phyloP scores from a whole-genome alignment of 2,113 vertebrate species.

The Grantiella picta region DNA sequence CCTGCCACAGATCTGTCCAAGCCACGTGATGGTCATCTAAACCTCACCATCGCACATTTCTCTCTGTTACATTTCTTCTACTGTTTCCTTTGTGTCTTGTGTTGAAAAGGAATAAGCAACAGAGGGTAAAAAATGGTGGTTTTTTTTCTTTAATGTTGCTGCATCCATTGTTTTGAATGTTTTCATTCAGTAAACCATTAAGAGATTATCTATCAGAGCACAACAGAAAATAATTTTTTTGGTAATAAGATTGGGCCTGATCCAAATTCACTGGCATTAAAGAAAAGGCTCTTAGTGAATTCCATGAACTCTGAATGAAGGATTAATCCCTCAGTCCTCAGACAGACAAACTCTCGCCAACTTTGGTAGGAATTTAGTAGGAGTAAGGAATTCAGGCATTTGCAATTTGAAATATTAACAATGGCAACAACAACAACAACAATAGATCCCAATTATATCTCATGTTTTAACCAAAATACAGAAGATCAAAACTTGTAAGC shows the following conservation, averaged over 20 bases:
- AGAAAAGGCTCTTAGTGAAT: constrained; percentile 25
- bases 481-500: background rate
- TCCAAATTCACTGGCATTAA: background rate
- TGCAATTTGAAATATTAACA: background rate
- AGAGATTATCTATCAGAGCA: background rate
- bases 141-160: background rate
- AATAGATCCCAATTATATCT: background rate
- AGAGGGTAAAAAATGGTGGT: background rate
- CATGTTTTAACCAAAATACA: background rate
- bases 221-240: constrained; percentile 6
- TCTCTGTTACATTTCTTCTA: background rate
- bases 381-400: background rate
- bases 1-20: background rate
- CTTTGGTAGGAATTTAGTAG: background rate
- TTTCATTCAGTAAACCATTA: background rate
- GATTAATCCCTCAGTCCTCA: background rate
- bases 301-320: background rate
- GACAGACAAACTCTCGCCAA: background rate
- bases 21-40: background rate
- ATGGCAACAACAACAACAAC: background rate
- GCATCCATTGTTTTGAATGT: background rate
- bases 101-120: background rate
- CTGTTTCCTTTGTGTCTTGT: background rate
- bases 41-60: background rate
- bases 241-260: background rate